Conservation (phyloP, 2,113 vertebrate species). For the Proterorhinus semilunaris region DNA sequence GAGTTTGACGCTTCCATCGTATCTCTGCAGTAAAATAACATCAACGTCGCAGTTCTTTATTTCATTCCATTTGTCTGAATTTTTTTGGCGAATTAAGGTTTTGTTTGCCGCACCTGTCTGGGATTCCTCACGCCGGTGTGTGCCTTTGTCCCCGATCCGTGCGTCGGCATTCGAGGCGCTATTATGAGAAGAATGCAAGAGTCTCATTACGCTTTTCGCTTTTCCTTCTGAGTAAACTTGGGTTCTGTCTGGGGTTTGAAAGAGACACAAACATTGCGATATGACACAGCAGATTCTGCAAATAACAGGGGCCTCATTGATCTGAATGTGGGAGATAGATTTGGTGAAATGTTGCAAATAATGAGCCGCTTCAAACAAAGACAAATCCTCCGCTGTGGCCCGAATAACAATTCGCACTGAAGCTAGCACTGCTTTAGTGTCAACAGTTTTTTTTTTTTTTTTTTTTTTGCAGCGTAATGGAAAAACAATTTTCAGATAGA, state of each 20-base stretch:
- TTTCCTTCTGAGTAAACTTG: not conserved
- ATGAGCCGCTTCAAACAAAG: constrained; percentile 41
- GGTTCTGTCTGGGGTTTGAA: not conserved
- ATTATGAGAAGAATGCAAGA: not conserved
- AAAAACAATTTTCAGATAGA: not conserved
- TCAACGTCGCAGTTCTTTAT: no score
- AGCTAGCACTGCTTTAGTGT: constrained; percentile 37
- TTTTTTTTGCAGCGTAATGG: constrained; percentile 3
- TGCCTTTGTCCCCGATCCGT: constrained; percentile 10
- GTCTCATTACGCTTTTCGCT: constrained; percentile 17
- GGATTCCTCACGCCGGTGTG: not conserved
- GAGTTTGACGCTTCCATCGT: no score
- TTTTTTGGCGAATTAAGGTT: no score
- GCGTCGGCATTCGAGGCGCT: not conserved
- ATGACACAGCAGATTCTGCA: constrained; percentile 11
- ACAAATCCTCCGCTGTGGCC: constrained; percentile 24
- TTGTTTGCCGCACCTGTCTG: not conserved
- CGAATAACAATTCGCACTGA: constrained; percentile 23
- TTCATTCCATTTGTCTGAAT: no score
- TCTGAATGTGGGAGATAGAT: constrained; percentile 28
- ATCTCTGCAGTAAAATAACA: no score
- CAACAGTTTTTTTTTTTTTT: constrained; percentile 18
- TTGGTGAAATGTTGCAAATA: constrained; percentile 35
- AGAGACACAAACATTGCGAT: constrained; percentile 26
- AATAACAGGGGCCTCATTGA: constrained; percentile 30